A percentile compares a stretch with the other conserved stretches of the same genome.
These are phyloP conservation scores for Caenorhabditis remanei DNA, from an alignment of 1,140 invertebrate genomes.

Conservation along the genomic window DNA sequence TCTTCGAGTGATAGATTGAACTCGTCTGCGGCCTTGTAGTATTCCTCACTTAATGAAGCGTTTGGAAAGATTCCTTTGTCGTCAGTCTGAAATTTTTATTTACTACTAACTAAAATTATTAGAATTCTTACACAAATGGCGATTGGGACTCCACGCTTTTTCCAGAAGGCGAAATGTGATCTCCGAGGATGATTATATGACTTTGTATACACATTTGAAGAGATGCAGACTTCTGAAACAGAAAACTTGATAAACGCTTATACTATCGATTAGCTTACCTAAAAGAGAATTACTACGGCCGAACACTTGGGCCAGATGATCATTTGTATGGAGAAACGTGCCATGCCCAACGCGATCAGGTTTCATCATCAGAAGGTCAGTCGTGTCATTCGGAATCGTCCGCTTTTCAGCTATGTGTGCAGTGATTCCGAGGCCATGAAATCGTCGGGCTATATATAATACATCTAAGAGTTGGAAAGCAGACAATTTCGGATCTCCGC, in stretches of 20 bases:
- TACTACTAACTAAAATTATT: background rate
- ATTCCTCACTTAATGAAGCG: conserved; percentile 51
- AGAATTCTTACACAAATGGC: conserved; percentile 36
- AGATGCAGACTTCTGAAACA: conserved; percentile 63
- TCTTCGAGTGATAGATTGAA: conserved; percentile 8
- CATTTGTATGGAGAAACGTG: conserved; percentile 55
- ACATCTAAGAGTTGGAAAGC: background rate
- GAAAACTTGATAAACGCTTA: background rate
- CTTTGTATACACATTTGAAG: conserved; percentile 55
- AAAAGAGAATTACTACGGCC: background rate
- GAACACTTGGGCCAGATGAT: too few species aligned
- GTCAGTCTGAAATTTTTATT: conserved; percentile 59
- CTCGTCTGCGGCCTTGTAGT: background rate
- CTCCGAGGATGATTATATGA: conserved; percentile 2
- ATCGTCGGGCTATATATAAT: conserved; percentile 12
- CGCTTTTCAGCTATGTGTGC: conserved; percentile 16
- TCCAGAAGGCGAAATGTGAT: conserved; percentile 56
- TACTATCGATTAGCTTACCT: conserved; percentile 43
- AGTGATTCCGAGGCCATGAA: conserved; percentile 56
- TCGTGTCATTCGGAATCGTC: conserved; percentile 11
- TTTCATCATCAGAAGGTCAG: conserved; percentile 36
- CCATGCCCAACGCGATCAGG: conserved; percentile 62
- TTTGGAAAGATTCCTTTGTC: conserved; percentile 60
- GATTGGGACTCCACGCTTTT: conserved; percentile 26
- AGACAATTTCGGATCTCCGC: conserved; percentile 42